Evolutionary conservation across 2,113 vertebrate genomes (phyloP).

Genomic region (Odocoileus virginianus): DNA sequence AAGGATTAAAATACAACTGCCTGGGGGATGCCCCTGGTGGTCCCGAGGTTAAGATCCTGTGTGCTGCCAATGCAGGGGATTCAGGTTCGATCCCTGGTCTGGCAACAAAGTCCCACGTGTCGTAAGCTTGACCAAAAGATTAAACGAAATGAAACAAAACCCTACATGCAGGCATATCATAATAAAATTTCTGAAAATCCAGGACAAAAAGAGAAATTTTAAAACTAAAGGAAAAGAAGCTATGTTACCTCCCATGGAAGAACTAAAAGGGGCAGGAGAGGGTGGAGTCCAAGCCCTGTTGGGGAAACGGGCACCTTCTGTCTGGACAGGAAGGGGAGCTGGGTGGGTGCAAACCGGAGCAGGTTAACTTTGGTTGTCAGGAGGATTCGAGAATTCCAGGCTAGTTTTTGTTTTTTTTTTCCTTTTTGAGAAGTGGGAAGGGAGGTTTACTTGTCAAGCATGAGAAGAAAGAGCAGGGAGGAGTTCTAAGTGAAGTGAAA

Average conservation of each 20-base stretch:
- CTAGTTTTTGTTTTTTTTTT: background rate
- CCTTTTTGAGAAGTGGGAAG: background rate
- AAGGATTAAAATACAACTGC: background rate
- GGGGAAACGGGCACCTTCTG: background rate
- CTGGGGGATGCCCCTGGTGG: background rate
- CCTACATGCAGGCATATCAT: background rate
- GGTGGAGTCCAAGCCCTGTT: rapidly evolving
- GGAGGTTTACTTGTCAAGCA: background rate
- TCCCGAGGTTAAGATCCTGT: background rate
- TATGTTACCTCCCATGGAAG: background rate
- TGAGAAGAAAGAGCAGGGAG: background rate
- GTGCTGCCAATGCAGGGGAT: background rate
- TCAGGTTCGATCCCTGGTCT: background rate
- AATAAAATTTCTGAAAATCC: background rate
- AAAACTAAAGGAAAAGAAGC: background rate
- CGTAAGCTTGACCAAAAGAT: rapidly evolving
- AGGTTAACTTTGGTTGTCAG: background rate
- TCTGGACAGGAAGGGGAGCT: rapidly evolving
- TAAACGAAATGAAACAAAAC: background rate
- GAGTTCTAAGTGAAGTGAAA: background rate
- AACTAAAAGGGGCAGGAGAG: background rate
- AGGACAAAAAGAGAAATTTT: background rate
- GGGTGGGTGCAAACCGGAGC: rapidly evolving
- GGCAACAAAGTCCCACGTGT: background rate
- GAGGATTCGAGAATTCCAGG: background rate